phyloP scores from a whole-genome alignment of 1,140 invertebrate species.

The Eumeta japonica region DNA sequence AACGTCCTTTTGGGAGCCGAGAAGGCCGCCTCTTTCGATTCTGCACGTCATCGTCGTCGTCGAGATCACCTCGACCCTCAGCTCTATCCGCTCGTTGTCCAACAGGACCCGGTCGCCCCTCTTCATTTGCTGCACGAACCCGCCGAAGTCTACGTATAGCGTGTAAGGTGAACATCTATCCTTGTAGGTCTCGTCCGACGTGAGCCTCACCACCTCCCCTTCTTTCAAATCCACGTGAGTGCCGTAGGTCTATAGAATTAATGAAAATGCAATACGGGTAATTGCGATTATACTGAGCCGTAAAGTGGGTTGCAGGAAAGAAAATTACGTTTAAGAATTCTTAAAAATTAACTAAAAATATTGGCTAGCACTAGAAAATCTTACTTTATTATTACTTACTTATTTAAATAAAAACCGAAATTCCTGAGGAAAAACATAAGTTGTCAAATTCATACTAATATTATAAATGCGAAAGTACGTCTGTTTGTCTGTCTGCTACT shows the following conservation, averaged over 20 bases:
- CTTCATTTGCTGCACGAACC: slow-evolving; percentile 74
- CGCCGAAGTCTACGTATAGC: slow-evolving; percentile 78
- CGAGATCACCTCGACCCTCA: slow-evolving; percentile 69
- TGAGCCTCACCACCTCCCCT: slow-evolving; percentile 68
- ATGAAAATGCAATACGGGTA: slow-evolving; percentile 37
- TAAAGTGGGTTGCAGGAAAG: slow-evolving; percentile 1
- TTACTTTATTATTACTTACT: too few relatives aligned
- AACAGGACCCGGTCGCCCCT: slow-evolving; percentile 68
- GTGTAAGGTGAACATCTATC: slow-evolving; percentile 69
- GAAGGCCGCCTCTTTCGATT: slow-evolving; percentile 51
- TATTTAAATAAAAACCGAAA: too few relatives aligned
- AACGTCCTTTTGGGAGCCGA: slow-evolving; percentile 58
- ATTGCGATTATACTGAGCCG: not conserved
- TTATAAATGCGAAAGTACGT: too few relatives aligned
- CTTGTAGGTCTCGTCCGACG: slow-evolving; percentile 69
- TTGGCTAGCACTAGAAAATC: not conserved
- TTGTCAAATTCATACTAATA: too few relatives aligned
- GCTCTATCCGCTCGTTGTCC: slow-evolving; percentile 77
- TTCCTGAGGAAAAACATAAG: too few relatives aligned
- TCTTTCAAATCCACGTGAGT: slow-evolving; percentile 59
- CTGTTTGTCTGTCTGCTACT: too few relatives aligned
- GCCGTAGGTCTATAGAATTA: slow-evolving; percentile 42
- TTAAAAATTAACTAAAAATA: too few relatives aligned
- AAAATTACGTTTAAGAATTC: slow-evolving; percentile 5
- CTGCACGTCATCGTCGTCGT: slow-evolving; percentile 55